Evolutionary conservation across 2,888 invertebrate species (phyloP), one percentile per base, ranked within the genome.

Genomic region (Sphinx pinastri): DNA sequence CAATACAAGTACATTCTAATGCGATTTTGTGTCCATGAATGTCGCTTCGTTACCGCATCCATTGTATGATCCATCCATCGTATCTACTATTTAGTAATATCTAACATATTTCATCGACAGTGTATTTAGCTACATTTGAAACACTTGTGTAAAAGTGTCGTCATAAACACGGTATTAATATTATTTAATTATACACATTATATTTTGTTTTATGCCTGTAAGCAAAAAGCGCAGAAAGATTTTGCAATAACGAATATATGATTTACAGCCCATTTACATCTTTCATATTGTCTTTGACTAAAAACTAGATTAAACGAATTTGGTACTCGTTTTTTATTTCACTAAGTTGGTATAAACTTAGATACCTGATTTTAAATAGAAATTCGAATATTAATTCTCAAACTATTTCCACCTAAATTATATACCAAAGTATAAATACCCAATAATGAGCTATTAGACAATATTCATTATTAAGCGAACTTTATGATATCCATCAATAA

Each of bases 401-500:
- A 5, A 38, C 38, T 38, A 7, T 38, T 38, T 38, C 8, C 38
- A 38, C 7, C 38, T 38, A 38, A 3, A 5, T 7, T 38, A 38
- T 8, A 7, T 7, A 38, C 38, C 5, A 38, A 3, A 38, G 7
- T 38, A 38, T 38, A 38, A 38, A 38, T 38, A 38, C 38, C 6
- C 8, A 38, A 38, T 38, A 38, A 7, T 8, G 8, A 38, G 38
- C 38, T 2, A 38, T 59, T 38, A 14, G 31, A 14, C 13, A 31
- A 10, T 49, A 49, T 14, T 49, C 49, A 19, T 49, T 16, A 11
- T 19, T 12, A 19, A 47, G n/a, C 5, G 60, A 60, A 0, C 16
- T 14, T 19, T 31, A 49, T 63, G 13, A 19, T 47, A 67, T 70
- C 51, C 51, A 59, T 70, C 73, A 72, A 72, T 75, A 76, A 73